phyloP scores from a whole-genome alignment of 2,888 invertebrate genomes.

The Oligia fasciuncula region DNA sequence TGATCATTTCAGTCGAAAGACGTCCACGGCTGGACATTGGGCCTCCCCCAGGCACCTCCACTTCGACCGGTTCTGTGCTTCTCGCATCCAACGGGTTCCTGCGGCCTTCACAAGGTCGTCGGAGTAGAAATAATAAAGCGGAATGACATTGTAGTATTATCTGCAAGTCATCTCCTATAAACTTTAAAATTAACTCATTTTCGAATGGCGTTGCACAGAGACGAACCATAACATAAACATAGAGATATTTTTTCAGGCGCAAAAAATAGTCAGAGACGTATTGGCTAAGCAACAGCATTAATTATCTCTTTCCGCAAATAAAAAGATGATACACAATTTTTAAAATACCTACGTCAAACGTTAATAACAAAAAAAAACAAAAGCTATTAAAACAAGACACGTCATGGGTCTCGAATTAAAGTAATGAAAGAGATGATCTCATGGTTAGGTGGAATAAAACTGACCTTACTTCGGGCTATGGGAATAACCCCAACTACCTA shows the following conservation, averaged over 20 bases:
- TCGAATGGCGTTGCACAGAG: neutral
- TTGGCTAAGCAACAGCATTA: slow-evolving; percentile 16
- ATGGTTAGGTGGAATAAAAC: slow-evolving; percentile 29
- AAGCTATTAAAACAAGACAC: slow-evolving; percentile 3
- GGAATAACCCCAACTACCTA: slow-evolving; percentile 42
- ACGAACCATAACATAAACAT: neutral
- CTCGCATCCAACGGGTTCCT: too few relatives aligned
- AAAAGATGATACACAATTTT: slow-evolving; percentile 44
- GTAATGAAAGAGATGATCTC: slow-evolving; percentile 52
- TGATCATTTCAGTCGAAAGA: too few relatives aligned
- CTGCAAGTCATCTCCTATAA: neutral
- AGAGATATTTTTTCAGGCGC: neutral
- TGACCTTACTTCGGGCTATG: slow-evolving; percentile 21
- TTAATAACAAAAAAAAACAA: slow-evolving; percentile 15
- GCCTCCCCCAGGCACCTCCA: too few relatives aligned
- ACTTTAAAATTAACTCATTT: slow-evolving; percentile 2
- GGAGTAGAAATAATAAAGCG: neutral
- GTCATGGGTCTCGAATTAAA: slow-evolving; percentile 39
- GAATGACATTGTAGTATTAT: too few relatives aligned
- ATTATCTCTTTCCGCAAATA: slow-evolving; percentile 25
- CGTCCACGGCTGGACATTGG: too few relatives aligned
- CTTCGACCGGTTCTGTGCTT: too few relatives aligned
- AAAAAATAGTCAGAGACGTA: neutral
- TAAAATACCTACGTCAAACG: slow-evolving; percentile 45
- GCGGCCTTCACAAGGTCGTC: too few relatives aligned